phyloP scores from a whole-genome alignment of 2,888 invertebrate species.

The Dicycla oo region DNA sequence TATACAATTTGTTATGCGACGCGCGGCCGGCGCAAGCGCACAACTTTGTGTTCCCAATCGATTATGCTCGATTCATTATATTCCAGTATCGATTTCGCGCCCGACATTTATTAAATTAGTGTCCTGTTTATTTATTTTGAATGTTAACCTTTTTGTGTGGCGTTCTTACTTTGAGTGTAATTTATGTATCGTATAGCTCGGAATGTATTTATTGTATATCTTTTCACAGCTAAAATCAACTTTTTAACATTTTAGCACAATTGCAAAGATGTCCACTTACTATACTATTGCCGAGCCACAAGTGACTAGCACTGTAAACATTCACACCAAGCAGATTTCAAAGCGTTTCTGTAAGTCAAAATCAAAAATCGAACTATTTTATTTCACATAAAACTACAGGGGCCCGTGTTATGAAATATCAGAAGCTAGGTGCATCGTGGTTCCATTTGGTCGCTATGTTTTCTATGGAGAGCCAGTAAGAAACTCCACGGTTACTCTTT shows the following conservation, averaged over 20 bases:
- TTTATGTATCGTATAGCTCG: neutral
- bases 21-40: conserved; percentile 42
- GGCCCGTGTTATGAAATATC: too few relatives aligned
- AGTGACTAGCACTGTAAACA: neutral
- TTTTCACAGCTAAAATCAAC: too few relatives aligned
- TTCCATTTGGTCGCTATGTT: too few relatives aligned
- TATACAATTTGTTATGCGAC: conserved; percentile 68
- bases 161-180: conserved; percentile 6
- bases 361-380: too few relatives aligned
- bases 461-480: too few relatives aligned
- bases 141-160: conserved; percentile 26
- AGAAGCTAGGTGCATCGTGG: too few relatives aligned
- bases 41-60: conserved; percentile 61
- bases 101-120: conserved; percentile 60
- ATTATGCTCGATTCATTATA: conserved; percentile 65
- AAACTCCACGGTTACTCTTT: too few relatives aligned
- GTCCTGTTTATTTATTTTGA: conserved; percentile 46
- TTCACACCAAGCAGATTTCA: neutral
- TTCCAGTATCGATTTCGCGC: conserved; percentile 64
- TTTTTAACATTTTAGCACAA: neutral
- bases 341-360: neutral
- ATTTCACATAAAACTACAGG: too few relatives aligned
- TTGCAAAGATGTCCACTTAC: neutral
- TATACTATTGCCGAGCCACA: too few relatives aligned
- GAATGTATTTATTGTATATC: too few relatives aligned